Evolutionary conservation across 2,113 vertebrate genomes (phyloP).

Genomic region (Pomatorhinus ruficollis): DNA sequence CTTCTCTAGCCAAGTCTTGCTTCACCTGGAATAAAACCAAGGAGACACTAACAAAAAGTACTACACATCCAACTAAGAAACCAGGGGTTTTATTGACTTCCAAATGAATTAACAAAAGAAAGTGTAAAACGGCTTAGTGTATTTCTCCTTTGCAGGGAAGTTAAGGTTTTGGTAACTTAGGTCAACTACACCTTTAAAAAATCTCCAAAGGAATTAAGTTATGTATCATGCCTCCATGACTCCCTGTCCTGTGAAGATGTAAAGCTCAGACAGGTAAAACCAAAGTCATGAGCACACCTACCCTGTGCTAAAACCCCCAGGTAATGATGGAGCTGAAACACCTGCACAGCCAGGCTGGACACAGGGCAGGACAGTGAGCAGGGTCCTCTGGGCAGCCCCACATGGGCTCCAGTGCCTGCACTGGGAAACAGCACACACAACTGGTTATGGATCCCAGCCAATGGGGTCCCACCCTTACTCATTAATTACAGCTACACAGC

Average conservation of each 20-base stretch:
- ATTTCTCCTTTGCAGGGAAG: not conserved
- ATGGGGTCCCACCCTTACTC: not conserved
- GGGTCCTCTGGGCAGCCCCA: not conserved
- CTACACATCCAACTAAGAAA: not conserved
- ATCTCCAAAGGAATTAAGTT: not conserved
- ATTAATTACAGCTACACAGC: constrained; percentile 18
- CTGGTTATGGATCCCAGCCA: not conserved
- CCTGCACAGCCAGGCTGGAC: not conserved
- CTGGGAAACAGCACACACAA: not conserved
- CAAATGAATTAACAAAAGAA: not conserved
- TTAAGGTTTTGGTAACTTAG: not conserved
- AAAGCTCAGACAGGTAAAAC: not conserved
- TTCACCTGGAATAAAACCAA: not conserved
- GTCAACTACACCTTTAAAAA: not conserved
- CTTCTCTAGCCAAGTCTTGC: not conserved
- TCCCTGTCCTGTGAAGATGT: not conserved
- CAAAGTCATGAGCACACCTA: not conserved
- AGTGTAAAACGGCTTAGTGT: not conserved
- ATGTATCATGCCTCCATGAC: not conserved
- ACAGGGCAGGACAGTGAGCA: fast-evolving
- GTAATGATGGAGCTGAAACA: fast-evolving
- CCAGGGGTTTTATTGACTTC: not conserved
- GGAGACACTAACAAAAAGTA: not conserved
- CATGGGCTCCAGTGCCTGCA: not conserved
- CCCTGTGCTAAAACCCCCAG: not conserved